Base-by-base conservation (phyloP, 2,113 vertebrate species). In the Hassar affinis region DNA sequence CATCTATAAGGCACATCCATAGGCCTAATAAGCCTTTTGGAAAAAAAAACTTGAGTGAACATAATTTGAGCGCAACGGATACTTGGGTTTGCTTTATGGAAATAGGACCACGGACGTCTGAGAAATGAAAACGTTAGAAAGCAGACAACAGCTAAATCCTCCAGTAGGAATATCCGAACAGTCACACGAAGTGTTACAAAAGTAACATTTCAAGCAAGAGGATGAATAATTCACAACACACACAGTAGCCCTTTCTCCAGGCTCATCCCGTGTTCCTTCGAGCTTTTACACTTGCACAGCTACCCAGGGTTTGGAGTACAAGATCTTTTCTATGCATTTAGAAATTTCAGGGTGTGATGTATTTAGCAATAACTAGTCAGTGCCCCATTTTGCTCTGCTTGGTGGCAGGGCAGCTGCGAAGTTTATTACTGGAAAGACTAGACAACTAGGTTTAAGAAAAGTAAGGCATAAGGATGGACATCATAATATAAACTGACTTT, bases 241-340 rank as follows among this genome's bases (percentile, higher is more conserved):
- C 84, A 86, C 86, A 85, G 71, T 79, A 71, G 45, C 27, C 52
- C 86, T 83, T 86, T 80, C 86, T 54, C 66, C 6, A n/a, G 1
- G 27, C 59, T 30, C 27, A 20, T 27, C 35, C n/a, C 18, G 8
- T 1, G 20, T 38, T 15, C 25, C 9, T 72, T 59, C 12, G 71
- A 88, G 76, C 52, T 74, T 82, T 82, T 80, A 78, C 54, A 72
- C 75, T 74, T 79, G 72, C 78, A 82, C 68, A 81, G 85, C 84
- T 81, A 51, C 84, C 78, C 81, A 72, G 85, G 81, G 71, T 42
- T 33, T 42, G 27, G 1, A 17, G 22, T 14, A 47, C 22, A 82
- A 85, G 89, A 80, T 84, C 79, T 82, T 51, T 90, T 90, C 89
- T 90, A 91, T 92, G 90, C 88, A 85, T 86, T 68, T 68, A 83